A percentile compares a stretch with the other conserved stretches of the same genome.
Conservation (phyloP, 2,888 invertebrate species). For the Galerucella calmariensis region DNA sequence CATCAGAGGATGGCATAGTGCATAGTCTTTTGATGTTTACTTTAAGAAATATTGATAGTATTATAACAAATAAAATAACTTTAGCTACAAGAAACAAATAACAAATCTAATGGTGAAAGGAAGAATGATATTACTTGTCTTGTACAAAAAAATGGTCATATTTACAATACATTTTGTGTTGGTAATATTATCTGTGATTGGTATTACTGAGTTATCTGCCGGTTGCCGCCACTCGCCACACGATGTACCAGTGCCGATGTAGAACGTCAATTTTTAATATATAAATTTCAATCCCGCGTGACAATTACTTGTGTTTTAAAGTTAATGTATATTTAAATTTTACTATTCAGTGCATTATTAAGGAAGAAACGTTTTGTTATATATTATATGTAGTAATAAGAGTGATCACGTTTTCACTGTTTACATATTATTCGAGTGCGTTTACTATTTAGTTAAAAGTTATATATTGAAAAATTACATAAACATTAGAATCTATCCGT, state of each 20-base stretch:
- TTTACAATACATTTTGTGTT: neutral
- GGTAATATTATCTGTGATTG: neutral
- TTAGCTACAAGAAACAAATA: too few relatives aligned
- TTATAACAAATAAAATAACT: too few relatives aligned
- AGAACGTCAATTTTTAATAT: conserved; percentile 1
- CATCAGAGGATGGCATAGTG: too few relatives aligned
- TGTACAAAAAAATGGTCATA: neutral
- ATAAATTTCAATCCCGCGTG: conserved; percentile 52
- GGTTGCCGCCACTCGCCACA: neutral
- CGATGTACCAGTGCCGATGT: neutral
- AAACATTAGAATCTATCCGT: neutral
- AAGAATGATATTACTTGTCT: too few relatives aligned
- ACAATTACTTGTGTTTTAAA: conserved; percentile 42
- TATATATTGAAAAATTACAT: neutral
- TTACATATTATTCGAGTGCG: conserved; percentile 2
- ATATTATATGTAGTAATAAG: conserved; percentile 3
- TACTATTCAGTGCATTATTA: neutral
- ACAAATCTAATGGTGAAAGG: too few relatives aligned
- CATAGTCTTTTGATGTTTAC: too few relatives aligned
- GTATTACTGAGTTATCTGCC: neutral
- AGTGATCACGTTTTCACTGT: conserved; percentile 4
- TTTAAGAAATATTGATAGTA: too few relatives aligned
- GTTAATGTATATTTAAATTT: conserved; percentile 15
- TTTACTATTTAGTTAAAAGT: conserved; percentile 1
- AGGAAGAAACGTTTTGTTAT: conserved; percentile 16